These are phyloP conservation scores for Eristalis arbustorum DNA, from an alignment of 2,888 invertebrate genomes.

Conservation along the genomic window DNA sequence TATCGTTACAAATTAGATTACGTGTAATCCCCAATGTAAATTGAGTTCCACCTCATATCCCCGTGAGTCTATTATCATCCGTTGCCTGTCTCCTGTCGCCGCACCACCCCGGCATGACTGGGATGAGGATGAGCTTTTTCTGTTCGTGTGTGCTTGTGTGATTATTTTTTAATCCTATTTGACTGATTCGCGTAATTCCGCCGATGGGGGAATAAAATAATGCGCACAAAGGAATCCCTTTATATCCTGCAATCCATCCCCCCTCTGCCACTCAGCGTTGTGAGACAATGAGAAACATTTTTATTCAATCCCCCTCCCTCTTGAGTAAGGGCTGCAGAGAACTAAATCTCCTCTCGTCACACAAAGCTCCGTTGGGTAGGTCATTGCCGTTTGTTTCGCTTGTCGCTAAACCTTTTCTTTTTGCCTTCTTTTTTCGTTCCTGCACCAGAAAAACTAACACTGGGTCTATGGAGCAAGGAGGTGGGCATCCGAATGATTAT, in stretches of 20 bases:
- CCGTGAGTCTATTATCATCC: neutral
- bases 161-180: slow-evolving; percentile 50
- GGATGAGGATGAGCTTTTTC: neutral
- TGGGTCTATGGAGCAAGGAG: slow-evolving; percentile 61
- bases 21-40: slow-evolving; percentile 9
- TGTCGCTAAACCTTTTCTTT: neutral
- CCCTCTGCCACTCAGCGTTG: neutral
- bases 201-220: slow-evolving; percentile 61
- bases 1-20: neutral
- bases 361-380: slow-evolving; percentile 67
- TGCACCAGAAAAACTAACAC: slow-evolving; percentile 51
- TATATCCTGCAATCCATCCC: slow-evolving; percentile 24
- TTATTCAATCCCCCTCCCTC: slow-evolving; percentile 54
- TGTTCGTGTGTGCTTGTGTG: neutral
- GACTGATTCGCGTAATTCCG: slow-evolving; percentile 59
- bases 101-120: neutral
- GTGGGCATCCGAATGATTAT: slow-evolving; percentile 34
- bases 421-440: neutral
- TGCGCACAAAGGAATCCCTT: slow-evolving; percentile 64
- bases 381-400: slow-evolving; percentile 61
- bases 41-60: slow-evolving; percentile 23
- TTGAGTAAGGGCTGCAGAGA: slow-evolving; percentile 42
- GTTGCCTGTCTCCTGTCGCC: neutral
- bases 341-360: slow-evolving; percentile 39
- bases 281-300: slow-evolving; percentile 15